Percentiles rank a stretch among this genome's conserved stretches.
These are phyloP conservation scores for Macrotrachela quadricornifera DNA, from an alignment of 1,140 invertebrate genomes.

Conservation along the genomic window DNA sequence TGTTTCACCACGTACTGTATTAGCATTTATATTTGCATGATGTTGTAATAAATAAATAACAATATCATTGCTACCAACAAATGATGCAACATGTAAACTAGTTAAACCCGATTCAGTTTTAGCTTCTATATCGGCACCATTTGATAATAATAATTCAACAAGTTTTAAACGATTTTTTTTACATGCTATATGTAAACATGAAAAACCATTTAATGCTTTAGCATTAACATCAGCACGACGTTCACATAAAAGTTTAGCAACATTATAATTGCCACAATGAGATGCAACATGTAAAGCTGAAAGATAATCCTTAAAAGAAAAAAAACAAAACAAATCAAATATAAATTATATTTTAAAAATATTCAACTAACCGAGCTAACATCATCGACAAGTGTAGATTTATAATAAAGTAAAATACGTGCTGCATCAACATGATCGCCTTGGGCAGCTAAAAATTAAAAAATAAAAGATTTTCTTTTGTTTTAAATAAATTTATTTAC, in stretches of 20 bases:
- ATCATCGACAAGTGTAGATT: conserved; percentile 80
- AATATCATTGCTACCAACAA: conserved; percentile 99
- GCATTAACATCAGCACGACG: conserved; percentile 69
- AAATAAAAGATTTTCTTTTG: no score
- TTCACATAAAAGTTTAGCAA: conserved; percentile 86
- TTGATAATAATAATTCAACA: conserved; percentile 72
- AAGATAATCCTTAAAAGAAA: conserved; percentile 53
- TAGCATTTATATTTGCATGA: conserved; percentile 45
- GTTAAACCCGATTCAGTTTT: conserved; percentile 79
- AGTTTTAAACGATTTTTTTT: conserved; percentile 41
- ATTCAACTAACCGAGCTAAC: background rate
- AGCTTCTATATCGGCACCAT: conserved; percentile 66
- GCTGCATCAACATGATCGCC: conserved; percentile 95
- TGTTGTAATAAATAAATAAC: conserved; percentile 67
- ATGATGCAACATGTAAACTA: conserved; percentile 87
- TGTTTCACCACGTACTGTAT: conserved; percentile 53
- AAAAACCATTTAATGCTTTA: conserved; percentile 79
- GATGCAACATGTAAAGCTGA: conserved; percentile 93
- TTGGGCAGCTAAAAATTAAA: conserved; percentile 46
- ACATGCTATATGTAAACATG: conserved; percentile 81
- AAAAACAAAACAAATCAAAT: background rate
- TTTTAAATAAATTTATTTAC: no score
- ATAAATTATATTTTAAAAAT: background rate
- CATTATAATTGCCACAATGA: conserved; percentile 66
- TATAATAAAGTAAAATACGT: conserved; percentile 76